Evolutionary conservation across 2,888 invertebrate genomes (phyloP).

Genomic region (Minunthozetes semirufus): DNA sequence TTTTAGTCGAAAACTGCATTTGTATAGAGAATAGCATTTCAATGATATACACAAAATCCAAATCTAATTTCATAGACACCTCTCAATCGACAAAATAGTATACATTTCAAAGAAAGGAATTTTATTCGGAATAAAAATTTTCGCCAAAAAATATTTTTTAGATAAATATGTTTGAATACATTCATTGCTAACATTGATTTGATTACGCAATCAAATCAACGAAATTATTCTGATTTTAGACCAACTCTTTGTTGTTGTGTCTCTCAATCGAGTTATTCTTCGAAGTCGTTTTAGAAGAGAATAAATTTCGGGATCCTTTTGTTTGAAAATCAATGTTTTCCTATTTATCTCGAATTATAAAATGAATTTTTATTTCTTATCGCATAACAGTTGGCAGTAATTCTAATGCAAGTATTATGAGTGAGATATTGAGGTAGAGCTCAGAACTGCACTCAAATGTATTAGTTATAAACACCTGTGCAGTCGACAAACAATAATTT

Average conservation of each 20-base stretch:
- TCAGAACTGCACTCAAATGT: neutral
- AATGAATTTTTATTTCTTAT: constrained; percentile 11
- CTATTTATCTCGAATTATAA: constrained; percentile 23
- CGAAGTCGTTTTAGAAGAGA: neutral
- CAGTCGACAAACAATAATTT: constrained; percentile 23
- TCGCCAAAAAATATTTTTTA: neutral
- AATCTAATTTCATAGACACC: constrained; percentile 26
- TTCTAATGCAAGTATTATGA: constrained; percentile 14
- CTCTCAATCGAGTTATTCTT: neutral
- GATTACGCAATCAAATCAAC: constrained; percentile 18
- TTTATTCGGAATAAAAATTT: neutral
- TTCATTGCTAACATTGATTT: neutral
- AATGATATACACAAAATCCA: constrained; percentile 10
- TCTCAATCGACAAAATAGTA: constrained; percentile 5
- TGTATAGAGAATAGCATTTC: neutral
- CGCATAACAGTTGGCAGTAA: constrained; percentile 24
- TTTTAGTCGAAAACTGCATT: neutral
- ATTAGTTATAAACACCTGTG: constrained; percentile 27
- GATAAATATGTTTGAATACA: constrained; percentile 1
- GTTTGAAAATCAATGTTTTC: constrained; percentile 21
- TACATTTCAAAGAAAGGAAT: neutral
- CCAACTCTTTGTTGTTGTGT: neutral
- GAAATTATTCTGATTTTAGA: neutral
- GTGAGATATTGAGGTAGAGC: neutral
- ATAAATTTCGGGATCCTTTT: neutral